Conservation (phyloP, 2,113 vertebrate species). For the Delphinapterus leucas region DNA sequence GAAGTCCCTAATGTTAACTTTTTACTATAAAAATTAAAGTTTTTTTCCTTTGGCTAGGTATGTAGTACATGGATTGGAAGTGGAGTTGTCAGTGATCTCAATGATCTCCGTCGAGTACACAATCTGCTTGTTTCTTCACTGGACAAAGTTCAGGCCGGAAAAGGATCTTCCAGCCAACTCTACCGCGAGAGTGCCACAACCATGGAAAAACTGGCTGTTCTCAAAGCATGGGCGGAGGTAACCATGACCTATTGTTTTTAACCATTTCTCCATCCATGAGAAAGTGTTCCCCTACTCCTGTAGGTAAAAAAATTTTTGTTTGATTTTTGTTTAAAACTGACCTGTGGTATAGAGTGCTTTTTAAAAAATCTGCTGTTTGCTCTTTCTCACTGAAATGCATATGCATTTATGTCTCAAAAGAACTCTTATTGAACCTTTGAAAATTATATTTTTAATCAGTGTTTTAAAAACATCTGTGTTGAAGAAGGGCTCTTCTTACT, state of each 20-base stretch:
- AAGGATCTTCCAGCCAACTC: conserved; percentile 93
- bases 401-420: not conserved
- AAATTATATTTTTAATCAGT: not conserved
- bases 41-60: conserved; percentile 84
- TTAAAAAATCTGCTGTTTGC: not conserved
- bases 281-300: not conserved
- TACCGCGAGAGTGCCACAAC: conserved; percentile 98
- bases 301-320: not conserved
- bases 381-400: not conserved
- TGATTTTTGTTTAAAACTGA: not conserved
- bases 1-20: not conserved
- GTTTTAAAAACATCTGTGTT: not conserved
- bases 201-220: conserved; percentile 97
- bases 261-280: not conserved
- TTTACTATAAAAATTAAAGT: not conserved
- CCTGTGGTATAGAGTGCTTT: not conserved
- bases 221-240: conserved; percentile 99
- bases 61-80: conserved; percentile 99
- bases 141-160: conserved; percentile 97
- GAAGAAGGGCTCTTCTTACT: not conserved
- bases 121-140: conserved; percentile 97
- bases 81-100: conserved; percentile 97
- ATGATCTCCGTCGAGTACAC: conserved; percentile 97
- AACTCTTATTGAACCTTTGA: not conserved
- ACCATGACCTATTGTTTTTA: not conserved